Evolutionary conservation across 2,888 invertebrate species (phyloP).

Genomic region (Rotaria sp.): DNA sequence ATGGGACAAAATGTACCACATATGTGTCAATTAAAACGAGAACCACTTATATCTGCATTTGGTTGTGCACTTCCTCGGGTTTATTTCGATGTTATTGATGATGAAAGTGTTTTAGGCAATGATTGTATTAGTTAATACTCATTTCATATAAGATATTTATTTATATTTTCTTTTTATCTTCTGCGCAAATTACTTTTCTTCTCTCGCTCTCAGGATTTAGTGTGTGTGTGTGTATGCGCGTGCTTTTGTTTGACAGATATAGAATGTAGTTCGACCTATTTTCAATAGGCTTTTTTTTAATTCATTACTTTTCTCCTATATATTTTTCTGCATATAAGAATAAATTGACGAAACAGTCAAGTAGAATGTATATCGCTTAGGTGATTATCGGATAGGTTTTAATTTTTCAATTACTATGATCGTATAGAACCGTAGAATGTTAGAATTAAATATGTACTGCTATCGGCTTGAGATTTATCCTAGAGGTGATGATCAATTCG

Average conservation of each 20-base stretch:
- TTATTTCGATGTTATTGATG: constrained; percentile 10
- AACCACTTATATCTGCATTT: background rate
- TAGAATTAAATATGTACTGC: too few species aligned
- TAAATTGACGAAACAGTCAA: too few species aligned
- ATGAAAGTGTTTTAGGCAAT: background rate
- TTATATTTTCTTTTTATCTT: background rate
- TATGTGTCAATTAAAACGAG: constrained; percentile 13
- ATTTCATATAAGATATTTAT: background rate
- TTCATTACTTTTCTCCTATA: background rate
- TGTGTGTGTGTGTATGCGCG: background rate
- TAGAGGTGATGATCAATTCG: too few species aligned
- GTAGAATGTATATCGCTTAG: too few species aligned
- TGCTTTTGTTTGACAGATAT: background rate
- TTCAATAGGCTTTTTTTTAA: background rate
- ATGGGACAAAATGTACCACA: background rate
- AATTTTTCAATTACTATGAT: too few species aligned
- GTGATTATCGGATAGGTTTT: too few species aligned
- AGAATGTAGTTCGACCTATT: constrained; percentile 12
- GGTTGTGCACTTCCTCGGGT: background rate
- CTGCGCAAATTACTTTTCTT: too few species aligned
- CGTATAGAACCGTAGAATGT: too few species aligned
- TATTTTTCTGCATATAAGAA: too few species aligned
- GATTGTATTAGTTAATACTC: background rate
- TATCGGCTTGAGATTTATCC: too few species aligned
- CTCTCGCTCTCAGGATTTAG: background rate